These are phyloP conservation scores for Sinocyclocheilus rhinocerous DNA, from an alignment of 2,113 vertebrate species.

Conservation along the genomic window DNA sequence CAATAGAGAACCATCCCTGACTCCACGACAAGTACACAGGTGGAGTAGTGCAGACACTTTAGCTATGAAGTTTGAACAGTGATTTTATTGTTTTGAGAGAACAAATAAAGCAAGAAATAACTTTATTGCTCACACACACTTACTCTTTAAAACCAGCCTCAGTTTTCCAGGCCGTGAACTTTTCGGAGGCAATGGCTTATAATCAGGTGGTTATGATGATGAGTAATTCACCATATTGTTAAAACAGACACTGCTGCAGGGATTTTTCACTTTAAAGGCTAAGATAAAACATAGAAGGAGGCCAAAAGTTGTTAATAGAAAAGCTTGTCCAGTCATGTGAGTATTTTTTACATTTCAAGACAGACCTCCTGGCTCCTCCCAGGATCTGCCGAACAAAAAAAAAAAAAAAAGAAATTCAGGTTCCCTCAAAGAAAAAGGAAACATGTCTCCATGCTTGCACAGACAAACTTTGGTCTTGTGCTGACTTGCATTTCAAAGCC, in stretches of 20 bases:
- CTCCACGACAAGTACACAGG: neutral
- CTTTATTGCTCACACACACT: neutral
- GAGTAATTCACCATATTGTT: constrained; percentile 74
- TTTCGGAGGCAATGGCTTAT: constrained; percentile 66
- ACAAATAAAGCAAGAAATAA: neutral
- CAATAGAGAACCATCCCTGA: constrained; percentile 51
- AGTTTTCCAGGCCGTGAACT: constrained; percentile 1
- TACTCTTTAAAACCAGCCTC: neutral
- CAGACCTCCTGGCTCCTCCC: constrained; percentile 70
- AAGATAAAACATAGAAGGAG: constrained; percentile 51
- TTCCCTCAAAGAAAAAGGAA: constrained; percentile 71
- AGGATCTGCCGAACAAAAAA: constrained; percentile 71
- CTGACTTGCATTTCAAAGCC: constrained; percentile 78
- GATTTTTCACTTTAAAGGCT: constrained; percentile 55
- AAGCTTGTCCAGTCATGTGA: constrained; percentile 79
- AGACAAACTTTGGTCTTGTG: constrained; percentile 77
- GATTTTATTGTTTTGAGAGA: constrained; percentile 6
- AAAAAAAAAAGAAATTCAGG: constrained; percentile 66
- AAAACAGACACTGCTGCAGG: constrained; percentile 68
- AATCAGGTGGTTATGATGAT: constrained; percentile 74
- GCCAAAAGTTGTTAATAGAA: constrained; percentile 67
- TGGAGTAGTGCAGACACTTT: neutral
- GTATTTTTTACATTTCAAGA: constrained; percentile 73
- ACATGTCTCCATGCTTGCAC: constrained; percentile 65
- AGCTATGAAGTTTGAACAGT: neutral